Base-by-base conservation (phyloP, 2,113 vertebrate genomes). In the Boulengeromyrus knoepffleri region DNA sequence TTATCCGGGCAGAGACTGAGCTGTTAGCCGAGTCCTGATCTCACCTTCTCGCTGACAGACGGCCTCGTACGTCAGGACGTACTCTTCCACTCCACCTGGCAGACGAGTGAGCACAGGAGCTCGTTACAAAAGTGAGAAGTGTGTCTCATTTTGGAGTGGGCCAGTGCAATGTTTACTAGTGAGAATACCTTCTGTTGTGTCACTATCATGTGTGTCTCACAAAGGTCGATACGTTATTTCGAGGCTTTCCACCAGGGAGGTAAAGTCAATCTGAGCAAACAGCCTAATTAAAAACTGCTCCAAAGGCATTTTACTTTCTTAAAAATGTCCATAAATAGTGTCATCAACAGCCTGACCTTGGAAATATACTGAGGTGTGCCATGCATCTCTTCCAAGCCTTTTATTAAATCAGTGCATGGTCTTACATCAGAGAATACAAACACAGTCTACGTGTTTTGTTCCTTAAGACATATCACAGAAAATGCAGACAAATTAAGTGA, bases 31-130 rank as follows among this genome's bases (percentile, higher is more conserved):
- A 21, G 19, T 0, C 5, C 5, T 8, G 21, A 12, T 4, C 97
- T 94, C 93, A 99, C 99, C 98, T 98, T 99, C 99, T 94, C 98
- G 99, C 88, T 99, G 98, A 91, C 96, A 97, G 92, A 99, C 98
- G 17, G 97, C 96, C 92, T 99, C 97, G 89, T 99, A 99, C 49
- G 98, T 99, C 85, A 99, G 95, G 74, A 98, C 94, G 24, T 95
- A 96, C 88, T 99, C 98, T 93, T 99, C 99, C 94, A 97, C 98
- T 92, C 97, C 97, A 94, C 97, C 98, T 99, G 94, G 89, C 85
- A 52, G 91, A 93, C 94, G 45, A 92, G 90, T 93, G 15, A 84
- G 45, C 92, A 89, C 89, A 90, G 3, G 91, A 31, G 21, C 2
- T 1, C 1, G 52, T 85, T n/a, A 85, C 42, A 17, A 24, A 84